A percentile compares a stretch with the other conserved stretches of the same genome.
Conservation (phyloP, 1,140 invertebrate species). For the Gonatopus flavifemur region DNA sequence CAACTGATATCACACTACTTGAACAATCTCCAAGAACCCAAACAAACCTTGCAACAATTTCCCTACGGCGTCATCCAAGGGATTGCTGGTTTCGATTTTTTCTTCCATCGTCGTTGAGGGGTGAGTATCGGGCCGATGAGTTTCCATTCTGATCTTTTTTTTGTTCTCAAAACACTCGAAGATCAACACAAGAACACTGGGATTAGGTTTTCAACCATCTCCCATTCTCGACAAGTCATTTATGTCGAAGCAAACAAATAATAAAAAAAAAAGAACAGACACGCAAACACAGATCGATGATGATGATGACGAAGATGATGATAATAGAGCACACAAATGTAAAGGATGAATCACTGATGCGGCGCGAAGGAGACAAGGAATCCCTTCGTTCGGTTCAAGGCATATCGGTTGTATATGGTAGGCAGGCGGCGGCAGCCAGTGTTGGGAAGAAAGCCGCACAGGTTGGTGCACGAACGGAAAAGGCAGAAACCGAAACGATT, state of each 20-base stretch:
- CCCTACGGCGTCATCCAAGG: conserved; percentile 53
- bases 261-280: no score
- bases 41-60: conserved; percentile 52
- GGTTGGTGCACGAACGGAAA: conserved; percentile 41
- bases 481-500: conserved; percentile 26
- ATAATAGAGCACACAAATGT: no score
- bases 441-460: conserved; percentile 24
- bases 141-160: conserved; percentile 31
- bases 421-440: conserved; percentile 14
- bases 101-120: conserved; percentile 28
- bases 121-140: conserved; percentile 18
- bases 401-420: no score
- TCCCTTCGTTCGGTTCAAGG: no score
- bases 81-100: conserved; percentile 35
- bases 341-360: no score
- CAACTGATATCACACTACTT: no score
- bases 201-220: no score
- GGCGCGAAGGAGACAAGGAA: no score
- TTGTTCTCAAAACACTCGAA: background rate
- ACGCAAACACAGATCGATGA: no score
- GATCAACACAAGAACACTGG: background rate
- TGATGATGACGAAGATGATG: no score
- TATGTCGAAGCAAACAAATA: no score
- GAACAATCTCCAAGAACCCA: background rate
- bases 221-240: no score